phyloP scores from a whole-genome alignment of 2,797 vertebrate genomes.

The Sitta carolinensis region DNA sequence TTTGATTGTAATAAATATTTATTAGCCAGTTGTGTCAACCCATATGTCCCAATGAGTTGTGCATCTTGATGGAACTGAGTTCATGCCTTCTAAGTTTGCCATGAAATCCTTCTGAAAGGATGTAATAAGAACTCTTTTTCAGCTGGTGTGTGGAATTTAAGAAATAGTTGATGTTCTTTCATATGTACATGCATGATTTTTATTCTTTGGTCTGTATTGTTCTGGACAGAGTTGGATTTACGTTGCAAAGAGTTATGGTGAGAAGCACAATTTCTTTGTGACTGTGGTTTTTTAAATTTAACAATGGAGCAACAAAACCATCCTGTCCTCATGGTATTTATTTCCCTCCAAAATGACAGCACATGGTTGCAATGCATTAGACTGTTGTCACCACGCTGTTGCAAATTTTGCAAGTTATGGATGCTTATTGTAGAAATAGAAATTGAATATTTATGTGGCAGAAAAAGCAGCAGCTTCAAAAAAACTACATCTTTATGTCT shows the following conservation, averaged over 20 bases:
- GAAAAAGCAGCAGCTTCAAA: background rate
- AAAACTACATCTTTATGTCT: background rate
- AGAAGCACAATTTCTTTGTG: background rate
- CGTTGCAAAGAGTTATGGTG: background rate
- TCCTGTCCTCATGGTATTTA: background rate
- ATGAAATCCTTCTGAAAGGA: background rate
- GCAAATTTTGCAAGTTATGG: background rate
- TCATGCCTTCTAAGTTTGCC: background rate
- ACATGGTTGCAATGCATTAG: background rate
- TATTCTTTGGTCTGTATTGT: background rate
- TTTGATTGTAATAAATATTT: slow-evolving; percentile 7
- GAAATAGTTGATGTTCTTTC: background rate
- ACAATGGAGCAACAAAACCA: background rate
- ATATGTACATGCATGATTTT: background rate
- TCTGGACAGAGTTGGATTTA: background rate
- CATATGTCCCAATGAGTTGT: background rate
- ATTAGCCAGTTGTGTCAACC: background rate
- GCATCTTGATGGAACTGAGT: background rate
- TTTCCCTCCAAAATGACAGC: background rate
- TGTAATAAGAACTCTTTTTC: background rate
- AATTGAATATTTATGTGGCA: background rate
- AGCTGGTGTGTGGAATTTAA: background rate
- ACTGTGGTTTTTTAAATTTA: background rate
- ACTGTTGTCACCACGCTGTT: background rate
- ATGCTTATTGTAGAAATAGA: background rate